Evolutionary conservation across 1,140 invertebrate species (phyloP).

Genomic region (Bombus terrestris): DNA sequence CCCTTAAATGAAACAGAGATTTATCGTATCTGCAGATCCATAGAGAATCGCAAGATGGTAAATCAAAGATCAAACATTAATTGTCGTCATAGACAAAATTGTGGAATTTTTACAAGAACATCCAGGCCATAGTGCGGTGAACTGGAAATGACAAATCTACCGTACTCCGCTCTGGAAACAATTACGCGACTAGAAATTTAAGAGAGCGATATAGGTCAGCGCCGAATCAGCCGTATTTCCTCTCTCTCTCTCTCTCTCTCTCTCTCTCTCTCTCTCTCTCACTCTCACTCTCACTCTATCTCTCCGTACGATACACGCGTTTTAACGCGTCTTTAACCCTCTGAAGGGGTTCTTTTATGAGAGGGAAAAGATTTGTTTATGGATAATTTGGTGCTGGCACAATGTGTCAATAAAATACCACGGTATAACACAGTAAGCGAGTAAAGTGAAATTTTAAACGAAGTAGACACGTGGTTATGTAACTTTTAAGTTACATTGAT

Average conservation of each 20-base stretch:
- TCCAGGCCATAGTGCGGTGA: conserved; percentile 33
- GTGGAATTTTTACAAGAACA: conserved; percentile 5
- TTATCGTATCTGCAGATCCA: too few species aligned
- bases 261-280: too few species aligned
- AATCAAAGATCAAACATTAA: not conserved
- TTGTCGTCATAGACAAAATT: too few species aligned
- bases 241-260: not conserved
- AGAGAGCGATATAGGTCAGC: conserved; percentile 47
- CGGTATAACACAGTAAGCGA: not conserved
- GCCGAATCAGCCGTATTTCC: conserved; percentile 42
- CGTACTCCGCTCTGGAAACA: conserved; percentile 21
- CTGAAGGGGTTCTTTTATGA: not conserved
- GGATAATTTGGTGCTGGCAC: not conserved
- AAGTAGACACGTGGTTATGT: not conserved
- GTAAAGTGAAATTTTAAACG: not conserved
- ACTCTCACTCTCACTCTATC: not conserved
- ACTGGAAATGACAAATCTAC: conserved; percentile 46
- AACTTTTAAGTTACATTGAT: not conserved
- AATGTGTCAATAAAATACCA: not conserved
- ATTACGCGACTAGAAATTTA: conserved; percentile 46
- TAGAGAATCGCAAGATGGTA: not conserved
- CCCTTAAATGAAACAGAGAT: not conserved
- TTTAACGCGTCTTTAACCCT: conserved; percentile 36
- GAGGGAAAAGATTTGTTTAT: not conserved
- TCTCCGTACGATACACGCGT: not conserved